Evolutionary conservation across 1,140 invertebrate genomes (phyloP).

Genomic region (Cherax destructor): DNA sequence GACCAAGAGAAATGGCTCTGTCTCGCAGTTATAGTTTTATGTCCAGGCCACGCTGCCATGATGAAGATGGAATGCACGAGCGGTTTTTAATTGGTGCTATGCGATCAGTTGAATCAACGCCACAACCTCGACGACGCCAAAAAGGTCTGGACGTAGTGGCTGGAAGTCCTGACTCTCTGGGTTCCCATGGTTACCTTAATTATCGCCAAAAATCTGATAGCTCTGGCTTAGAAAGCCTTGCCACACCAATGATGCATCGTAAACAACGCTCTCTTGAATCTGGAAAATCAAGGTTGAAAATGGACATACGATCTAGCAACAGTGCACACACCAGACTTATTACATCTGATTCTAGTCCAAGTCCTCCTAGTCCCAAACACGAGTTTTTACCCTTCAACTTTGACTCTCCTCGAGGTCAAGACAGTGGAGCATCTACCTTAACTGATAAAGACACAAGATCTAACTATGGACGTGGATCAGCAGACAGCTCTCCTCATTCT

Average conservation of each 20-base stretch:
- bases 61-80: constrained; percentile 88
- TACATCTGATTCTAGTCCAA: constrained; percentile 72
- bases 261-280: constrained; percentile 72
- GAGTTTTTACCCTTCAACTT: constrained; percentile 69
- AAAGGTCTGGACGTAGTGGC: constrained; percentile 53
- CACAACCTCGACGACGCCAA: constrained; percentile 74
- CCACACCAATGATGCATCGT: constrained; percentile 73
- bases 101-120: constrained; percentile 76
- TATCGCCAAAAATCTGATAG: constrained; percentile 61
- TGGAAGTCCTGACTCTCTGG: constrained; percentile 61
- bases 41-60: constrained; percentile 76
- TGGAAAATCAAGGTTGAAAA: constrained; percentile 54
- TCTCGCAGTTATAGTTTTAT: constrained; percentile 85
- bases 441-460: constrained; percentile 68
- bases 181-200: constrained; percentile 52
- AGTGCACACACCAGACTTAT: constrained; percentile 70
- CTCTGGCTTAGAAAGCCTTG: constrained; percentile 72
- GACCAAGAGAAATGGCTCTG: constrained; percentile 74
- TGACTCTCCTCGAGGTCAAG: constrained; percentile 65
- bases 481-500: constrained; percentile 73
- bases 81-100: constrained; percentile 81
- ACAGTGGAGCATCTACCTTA: constrained; percentile 72
- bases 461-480: constrained; percentile 69
- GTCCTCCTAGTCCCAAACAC: constrained; percentile 70
- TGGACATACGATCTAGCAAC: constrained; percentile 46